A percentile compares a stretch with the other conserved stretches of the same genome.
Conservation (phyloP, 2,797 vertebrate genomes). For the Geotria australis region DNA sequence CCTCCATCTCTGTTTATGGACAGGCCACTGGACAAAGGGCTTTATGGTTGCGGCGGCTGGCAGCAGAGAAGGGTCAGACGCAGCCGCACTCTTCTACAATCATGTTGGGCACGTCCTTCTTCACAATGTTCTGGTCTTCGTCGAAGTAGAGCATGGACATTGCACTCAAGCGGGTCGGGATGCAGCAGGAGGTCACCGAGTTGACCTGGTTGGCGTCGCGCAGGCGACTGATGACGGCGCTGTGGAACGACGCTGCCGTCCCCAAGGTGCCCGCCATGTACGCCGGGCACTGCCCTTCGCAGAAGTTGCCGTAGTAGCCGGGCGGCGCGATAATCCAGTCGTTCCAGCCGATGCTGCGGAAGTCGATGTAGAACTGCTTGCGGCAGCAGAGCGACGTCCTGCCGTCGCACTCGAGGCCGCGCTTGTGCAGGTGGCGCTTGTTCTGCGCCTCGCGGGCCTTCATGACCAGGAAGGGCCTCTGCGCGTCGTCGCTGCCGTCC, state of each 20-base stretch:
- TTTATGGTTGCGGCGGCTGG: too few relatives aligned
- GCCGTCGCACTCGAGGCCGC: slow-evolving; percentile 75
- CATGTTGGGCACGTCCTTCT: slow-evolving; percentile 97
- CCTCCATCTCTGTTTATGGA: too few relatives aligned
- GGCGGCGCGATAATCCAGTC: slow-evolving; percentile 46
- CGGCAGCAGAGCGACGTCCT: slow-evolving; percentile 91
- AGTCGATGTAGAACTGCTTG: slow-evolving; percentile 79
- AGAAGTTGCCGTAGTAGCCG: slow-evolving; percentile 85
- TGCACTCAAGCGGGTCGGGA: slow-evolving; percentile 68
- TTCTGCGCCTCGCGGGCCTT: slow-evolving; percentile 43
- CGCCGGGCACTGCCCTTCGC: slow-evolving; percentile 77
- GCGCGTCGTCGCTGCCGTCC: slow-evolving; percentile 44
- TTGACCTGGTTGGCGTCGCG: slow-evolving; percentile 65
- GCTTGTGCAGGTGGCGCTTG: slow-evolving; percentile 73
- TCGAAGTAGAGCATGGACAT: slow-evolving; percentile 99
- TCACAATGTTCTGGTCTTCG: slow-evolving; percentile 87
- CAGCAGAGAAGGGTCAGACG: slow-evolving; percentile 18
- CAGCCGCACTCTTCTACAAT: slow-evolving; percentile 96
- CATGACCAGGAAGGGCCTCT: slow-evolving; percentile 79
- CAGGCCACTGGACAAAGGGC: too few relatives aligned
- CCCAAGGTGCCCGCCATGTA: slow-evolving; percentile 66
- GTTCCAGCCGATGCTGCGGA: slow-evolving; percentile 62
- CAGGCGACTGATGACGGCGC: slow-evolving; percentile 85
- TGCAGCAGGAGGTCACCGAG: slow-evolving; percentile 75
- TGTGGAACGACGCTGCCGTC: slow-evolving; percentile 71